Evolutionary conservation across 2,113 vertebrate species (phyloP), one percentile per base, ranked within the genome.

Genomic region (Silurus glanis): DNA sequence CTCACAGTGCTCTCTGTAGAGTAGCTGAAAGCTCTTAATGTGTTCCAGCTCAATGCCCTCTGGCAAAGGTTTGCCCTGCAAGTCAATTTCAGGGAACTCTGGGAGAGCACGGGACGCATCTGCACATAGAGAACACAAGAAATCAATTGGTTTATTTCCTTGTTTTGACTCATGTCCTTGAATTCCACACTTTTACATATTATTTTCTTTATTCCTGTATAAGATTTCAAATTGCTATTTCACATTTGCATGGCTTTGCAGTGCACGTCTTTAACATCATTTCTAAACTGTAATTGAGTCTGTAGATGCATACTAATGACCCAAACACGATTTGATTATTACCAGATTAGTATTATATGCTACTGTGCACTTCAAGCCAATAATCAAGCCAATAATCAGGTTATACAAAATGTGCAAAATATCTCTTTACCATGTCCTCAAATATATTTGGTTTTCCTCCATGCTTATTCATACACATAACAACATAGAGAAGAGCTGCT

Each of bases 1-100:
- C 97, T 98, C 97, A 92, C 97, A 98, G 92, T 98, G 97, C 90
- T 98, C 97, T 91, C 97, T 95, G 93, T 98, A 98, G 51, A 98
- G 95, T 91, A 96, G 90, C 93, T 98, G 97, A 92, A 98, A 97
- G 93, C 95, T 96, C 92, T 97, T 97, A 87, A 98, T 91, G 86
- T 97, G 96, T 89, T 96, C 97, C 0, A 96, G 92, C 69, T 96
- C 94, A 0, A 97, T 91, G 7, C 96, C 97, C 83, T 97, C 97
- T 0, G 97, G 97, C 59, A 97, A 93, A 85, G 95, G 88, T 86
- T 96, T 97, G 75, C 95, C 97, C 89, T 97, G 96, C 51, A 97
- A 93, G 87, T 97, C 97, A 1, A 98, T 94, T 85, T 98, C 97
- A 67, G 95, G 91, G 87, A 98, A 98, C 89, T 97, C 96, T 51